Evolutionary conservation across 1,140 invertebrate genomes (phyloP).

Genomic region (Leptonema lineaticorne): DNA sequence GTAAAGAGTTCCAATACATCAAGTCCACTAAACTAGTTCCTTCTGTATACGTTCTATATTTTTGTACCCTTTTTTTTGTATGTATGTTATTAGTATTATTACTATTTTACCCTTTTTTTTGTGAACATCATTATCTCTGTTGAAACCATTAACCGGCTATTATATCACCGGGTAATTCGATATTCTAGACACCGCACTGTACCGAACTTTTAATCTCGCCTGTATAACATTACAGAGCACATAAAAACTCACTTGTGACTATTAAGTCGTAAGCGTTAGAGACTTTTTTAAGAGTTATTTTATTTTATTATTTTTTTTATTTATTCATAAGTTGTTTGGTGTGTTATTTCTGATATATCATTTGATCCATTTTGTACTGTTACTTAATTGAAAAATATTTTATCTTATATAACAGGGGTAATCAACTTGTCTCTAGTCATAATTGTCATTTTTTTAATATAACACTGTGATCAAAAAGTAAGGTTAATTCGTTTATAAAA

Average conservation of each 20-base stretch:
- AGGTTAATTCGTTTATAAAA: too few relatives aligned
- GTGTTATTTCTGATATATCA: background rate
- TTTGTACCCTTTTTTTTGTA: background rate
- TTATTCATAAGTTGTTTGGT: too few relatives aligned
- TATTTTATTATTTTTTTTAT: background rate
- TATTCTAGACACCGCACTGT: background rate
- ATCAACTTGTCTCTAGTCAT: too few relatives aligned
- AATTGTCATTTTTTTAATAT: too few relatives aligned
- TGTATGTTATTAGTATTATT: too few relatives aligned
- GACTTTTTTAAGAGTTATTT: background rate
- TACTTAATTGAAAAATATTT: too few relatives aligned
- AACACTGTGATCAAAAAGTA: too few relatives aligned
- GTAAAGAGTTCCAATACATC: too few relatives aligned
- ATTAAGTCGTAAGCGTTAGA: slow-evolving; percentile 8
- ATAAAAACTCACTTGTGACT: slow-evolving; percentile 15
- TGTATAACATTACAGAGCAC: slow-evolving; percentile 2
- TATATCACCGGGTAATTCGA: background rate
- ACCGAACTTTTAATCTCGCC: slow-evolving; percentile 4
- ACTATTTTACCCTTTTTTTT: too few relatives aligned
- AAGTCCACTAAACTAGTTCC: background rate
- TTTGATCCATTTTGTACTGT: background rate
- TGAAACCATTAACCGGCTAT: background rate
- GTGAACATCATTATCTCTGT: background rate
- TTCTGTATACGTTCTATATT: too few relatives aligned
- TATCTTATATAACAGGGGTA: too few relatives aligned